phyloP scores from a whole-genome alignment of 2,113 vertebrate species.

The Neolamprologus ventralis region DNA sequence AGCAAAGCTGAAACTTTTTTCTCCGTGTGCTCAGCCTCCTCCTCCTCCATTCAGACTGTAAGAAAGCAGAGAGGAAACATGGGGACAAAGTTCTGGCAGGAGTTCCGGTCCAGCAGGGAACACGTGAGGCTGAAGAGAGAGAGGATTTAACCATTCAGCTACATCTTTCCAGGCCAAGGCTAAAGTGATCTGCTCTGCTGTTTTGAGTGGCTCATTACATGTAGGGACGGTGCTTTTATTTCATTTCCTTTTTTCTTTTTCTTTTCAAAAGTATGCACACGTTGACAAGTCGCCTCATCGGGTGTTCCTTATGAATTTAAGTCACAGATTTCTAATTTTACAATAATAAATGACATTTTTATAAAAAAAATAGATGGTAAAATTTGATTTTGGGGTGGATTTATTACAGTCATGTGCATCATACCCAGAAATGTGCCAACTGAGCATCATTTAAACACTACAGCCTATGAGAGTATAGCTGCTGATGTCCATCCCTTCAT shows the following conservation, averaged over 20 bases:
- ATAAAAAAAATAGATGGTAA: background rate
- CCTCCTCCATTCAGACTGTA: conserved; percentile 16
- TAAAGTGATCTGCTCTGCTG: background rate
- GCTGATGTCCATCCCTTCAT: background rate
- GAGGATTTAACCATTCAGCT: conserved; percentile 10
- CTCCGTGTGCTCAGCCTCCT: background rate
- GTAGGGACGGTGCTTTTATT: background rate
- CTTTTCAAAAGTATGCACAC: background rate
- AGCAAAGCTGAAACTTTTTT: background rate
- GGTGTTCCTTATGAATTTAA: background rate
- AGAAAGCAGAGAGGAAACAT: conserved; percentile 20
- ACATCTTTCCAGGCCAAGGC: background rate
- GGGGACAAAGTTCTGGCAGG: conserved; percentile 32
- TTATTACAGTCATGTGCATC: background rate
- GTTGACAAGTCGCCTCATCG: background rate
- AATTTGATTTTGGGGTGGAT: background rate
- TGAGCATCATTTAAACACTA: background rate
- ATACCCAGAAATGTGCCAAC: background rate
- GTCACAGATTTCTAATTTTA: background rate
- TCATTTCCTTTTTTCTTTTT: background rate
- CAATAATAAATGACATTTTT: background rate
- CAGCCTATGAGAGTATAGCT: background rate
- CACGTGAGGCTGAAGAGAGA: background rate
- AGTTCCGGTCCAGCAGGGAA: background rate
- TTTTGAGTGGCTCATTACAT: background rate